Conservation (phyloP, 2,888 invertebrate species). For the Drosophila multiciliata region DNA sequence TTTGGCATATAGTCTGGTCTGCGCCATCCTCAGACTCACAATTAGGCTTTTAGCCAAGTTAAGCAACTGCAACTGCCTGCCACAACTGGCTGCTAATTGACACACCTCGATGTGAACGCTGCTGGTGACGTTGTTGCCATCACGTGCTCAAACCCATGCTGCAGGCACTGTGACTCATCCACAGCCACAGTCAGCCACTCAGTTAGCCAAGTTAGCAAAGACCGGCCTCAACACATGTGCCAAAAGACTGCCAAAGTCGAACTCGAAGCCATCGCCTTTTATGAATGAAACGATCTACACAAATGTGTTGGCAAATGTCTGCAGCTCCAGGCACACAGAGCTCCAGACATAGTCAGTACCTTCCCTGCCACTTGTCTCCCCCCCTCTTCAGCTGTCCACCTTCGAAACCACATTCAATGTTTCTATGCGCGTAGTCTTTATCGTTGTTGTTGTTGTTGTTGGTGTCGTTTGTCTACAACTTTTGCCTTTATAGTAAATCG, state of each 20-base stretch:
- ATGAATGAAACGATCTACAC: constrained; percentile 68
- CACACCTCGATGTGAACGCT: constrained; percentile 65
- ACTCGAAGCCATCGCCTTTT: constrained; percentile 55
- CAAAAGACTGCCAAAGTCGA: constrained; percentile 41
- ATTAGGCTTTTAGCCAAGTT: constrained; percentile 54
- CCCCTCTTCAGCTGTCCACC: constrained; percentile 18
- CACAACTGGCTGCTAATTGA: constrained; percentile 74
- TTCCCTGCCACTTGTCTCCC: not conserved
- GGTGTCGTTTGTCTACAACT: constrained; percentile 57
- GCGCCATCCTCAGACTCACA: constrained; percentile 34
- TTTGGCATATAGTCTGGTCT: constrained; percentile 14
- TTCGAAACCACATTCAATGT: constrained; percentile 44
- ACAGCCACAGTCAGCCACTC: constrained; percentile 4
- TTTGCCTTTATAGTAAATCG: constrained; percentile 80
- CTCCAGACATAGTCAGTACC: constrained; percentile 44
- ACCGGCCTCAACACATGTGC: constrained; percentile 58
- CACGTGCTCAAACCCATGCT: constrained; percentile 61
- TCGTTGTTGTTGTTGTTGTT: constrained; percentile 27
- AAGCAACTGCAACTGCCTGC: constrained; percentile 30
- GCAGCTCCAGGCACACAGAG: constrained; percentile 41
- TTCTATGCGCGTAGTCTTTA: constrained; percentile 55
- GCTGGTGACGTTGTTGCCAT: constrained; percentile 49
- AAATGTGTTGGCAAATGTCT: constrained; percentile 54
- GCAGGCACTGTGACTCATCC: constrained; percentile 58
- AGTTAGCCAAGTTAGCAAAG: constrained; percentile 13